A percentile compares a stretch with the other conserved stretches of the same genome.
phyloP scores from a whole-genome alignment of 2,113 vertebrate species.

The Alethe diademata region DNA sequence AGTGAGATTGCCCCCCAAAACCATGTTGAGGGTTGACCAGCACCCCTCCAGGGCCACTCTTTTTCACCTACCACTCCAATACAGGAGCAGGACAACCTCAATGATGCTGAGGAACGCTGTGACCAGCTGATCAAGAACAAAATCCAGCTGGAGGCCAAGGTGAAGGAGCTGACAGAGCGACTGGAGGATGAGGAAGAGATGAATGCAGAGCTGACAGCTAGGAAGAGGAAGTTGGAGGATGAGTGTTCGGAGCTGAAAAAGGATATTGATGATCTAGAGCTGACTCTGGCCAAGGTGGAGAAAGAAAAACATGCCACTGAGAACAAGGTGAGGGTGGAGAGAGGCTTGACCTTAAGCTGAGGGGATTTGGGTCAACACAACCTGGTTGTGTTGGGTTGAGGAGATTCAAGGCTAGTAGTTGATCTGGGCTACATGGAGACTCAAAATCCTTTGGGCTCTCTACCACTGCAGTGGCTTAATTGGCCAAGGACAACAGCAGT shows the following conservation, averaged over 20 bases:
- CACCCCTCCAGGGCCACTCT: background rate
- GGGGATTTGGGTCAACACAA: background rate
- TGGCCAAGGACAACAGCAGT: background rate
- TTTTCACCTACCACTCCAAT: background rate
- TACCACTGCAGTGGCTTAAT: background rate
- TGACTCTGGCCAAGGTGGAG: slow-evolving; percentile 83
- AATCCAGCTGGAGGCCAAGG: slow-evolving; percentile 88
- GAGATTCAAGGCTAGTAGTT: background rate
- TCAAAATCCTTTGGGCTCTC: background rate
- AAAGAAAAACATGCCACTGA: background rate
- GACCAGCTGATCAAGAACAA: slow-evolving; percentile 91
- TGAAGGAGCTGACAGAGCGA: slow-evolving; percentile 84
- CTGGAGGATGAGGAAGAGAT: slow-evolving; percentile 91
- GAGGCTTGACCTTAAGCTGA: background rate
- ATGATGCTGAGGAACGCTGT: slow-evolving; percentile 87
- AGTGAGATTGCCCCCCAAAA: slow-evolving; percentile 6
- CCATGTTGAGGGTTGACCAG: background rate
- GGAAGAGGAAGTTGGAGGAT: slow-evolving; percentile 90
- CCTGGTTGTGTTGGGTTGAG: background rate
- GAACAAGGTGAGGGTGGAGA: slow-evolving; percentile 10
- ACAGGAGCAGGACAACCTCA: slow-evolving; percentile 91
- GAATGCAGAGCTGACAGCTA: slow-evolving; percentile 90
- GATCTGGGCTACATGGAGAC: background rate
- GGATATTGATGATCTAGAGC: slow-evolving; percentile 85
- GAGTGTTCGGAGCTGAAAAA: slow-evolving; percentile 83